Evolutionary conservation across 2,797 vertebrate species (phyloP), one percentile per base, ranked within the genome.

Genomic region (Fistularia tabacaria): DNA sequence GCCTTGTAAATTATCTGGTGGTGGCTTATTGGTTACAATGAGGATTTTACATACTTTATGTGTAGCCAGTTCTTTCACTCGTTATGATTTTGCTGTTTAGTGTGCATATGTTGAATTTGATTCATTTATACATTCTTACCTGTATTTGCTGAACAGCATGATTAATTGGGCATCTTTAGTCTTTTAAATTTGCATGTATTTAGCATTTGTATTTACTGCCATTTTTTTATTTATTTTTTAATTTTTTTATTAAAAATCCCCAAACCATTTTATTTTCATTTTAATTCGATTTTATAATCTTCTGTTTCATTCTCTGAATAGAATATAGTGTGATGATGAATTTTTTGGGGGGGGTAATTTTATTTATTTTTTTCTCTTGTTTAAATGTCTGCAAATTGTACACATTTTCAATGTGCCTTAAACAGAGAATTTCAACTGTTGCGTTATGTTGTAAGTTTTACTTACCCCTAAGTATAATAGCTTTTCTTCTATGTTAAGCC

Each of bases 381-480:
- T 69, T 53, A 50, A 65, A 55, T 51, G 1, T 56, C 51, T 49
- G 3, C 47, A 47, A 50, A 57, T 14, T 10, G 12, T 53, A 25
- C 54, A 25, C 54, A 40, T 49, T 57, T 46, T 14, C 66, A 1
- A 66, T 65, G 82, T 89, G 84, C 87, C 85, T 85, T 84, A 75
- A 80, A 74, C 14, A 76, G 4, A 66, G 73, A 51, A 44, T 46
- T 36, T 65, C 46, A 54, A 7, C 44, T 57, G 10, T 68, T 60
- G 58, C 46, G 66, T 10, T 74, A 7, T 37, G 25, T 47, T 50
- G 8, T 7, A 40, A 9, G 36, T 71, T 54, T 47, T 52, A 49
- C 66, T 62, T 39, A 37, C 62, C 1, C 12, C 36, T 9, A 56
- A 54, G 13, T 14, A 8, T 58, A 14, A 25, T 42, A 6, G 6